These are phyloP conservation scores for Apteryx owenii DNA, from an alignment of 2,113 vertebrate genomes.

Conservation along the genomic window DNA sequence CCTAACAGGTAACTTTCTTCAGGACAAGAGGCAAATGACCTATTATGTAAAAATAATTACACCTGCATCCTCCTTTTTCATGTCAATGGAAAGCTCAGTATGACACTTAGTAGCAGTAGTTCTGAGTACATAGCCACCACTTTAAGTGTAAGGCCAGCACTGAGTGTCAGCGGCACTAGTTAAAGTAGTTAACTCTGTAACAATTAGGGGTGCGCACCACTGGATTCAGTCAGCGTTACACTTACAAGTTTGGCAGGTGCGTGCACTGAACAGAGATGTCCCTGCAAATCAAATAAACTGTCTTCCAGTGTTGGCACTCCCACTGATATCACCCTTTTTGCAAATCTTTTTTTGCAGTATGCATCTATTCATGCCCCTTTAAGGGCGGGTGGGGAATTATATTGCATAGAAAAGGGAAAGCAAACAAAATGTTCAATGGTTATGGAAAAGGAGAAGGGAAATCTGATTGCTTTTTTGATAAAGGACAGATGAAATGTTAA, in stretches of 20 bases:
- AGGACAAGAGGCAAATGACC: neutral
- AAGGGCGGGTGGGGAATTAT: neutral
- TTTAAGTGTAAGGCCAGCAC: neutral
- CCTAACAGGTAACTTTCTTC: neutral
- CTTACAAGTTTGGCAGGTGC: neutral
- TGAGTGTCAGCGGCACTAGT: neutral
- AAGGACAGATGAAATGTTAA: neutral
- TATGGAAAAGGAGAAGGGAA: neutral
- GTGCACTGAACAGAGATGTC: neutral
- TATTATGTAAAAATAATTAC: neutral
- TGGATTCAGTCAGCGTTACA: neutral
- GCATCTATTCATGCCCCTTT: neutral
- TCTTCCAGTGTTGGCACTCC: neutral
- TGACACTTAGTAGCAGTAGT: neutral
- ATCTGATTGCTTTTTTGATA: neutral
- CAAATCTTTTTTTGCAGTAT: neutral
- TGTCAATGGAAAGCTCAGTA: neutral
- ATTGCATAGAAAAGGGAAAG: neutral
- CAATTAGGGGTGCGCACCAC: neutral
- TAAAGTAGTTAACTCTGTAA: neutral
- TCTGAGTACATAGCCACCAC: accelerated
- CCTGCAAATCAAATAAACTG: neutral
- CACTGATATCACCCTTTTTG: neutral
- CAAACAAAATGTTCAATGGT: neutral
- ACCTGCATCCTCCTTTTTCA: neutral